Evolutionary conservation across 2,888 invertebrate genomes (phyloP), one percentile per base, ranked within the genome.

Genomic region (Xylophagus ater): DNA sequence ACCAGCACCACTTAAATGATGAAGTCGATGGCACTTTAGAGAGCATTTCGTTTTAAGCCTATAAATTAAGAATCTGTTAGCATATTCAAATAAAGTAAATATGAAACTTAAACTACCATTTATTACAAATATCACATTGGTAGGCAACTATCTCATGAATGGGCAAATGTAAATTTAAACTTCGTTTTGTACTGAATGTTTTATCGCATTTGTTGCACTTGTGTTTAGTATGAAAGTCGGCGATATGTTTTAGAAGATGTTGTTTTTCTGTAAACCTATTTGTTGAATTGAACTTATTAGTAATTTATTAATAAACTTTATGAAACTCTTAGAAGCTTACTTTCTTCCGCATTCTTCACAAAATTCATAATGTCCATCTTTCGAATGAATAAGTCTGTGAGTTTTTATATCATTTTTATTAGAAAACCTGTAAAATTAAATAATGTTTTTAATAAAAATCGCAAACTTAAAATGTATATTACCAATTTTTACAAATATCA

Each of bases 271-370:
- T 24, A 3, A 45, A 44, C 4, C 46, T 44, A 5, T 43, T 24
- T 1, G 48, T 40, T 19, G 34, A 18, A 25, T 13, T 20, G 20
- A 21, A 21, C 13, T 34, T 3, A 10, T n/a, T 8, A 23, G n/a
- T 10, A 23, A 23, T 10, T n/a, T 3, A 23, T 23, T 8, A 10
- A n/a, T 23, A 10, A 23, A 2, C 23, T 2, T n/a, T 36, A n/a
- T n/a, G n/a, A n/a, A n/a, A n/a, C n/a, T n/a, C n/a, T n/a, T n/a
- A n/a, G n/a, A 13, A 30, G 37, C 32, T 39, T 40, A 47, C 47
- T 41, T 29, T 45, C 48, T 49, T 4, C 47, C 48, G 31, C 51
- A 51, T 33, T 45, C 48, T 25, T 49, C 46, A 37, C 51, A 51
- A 30, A 47, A 33, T 10, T 40, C 43, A 10, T 47, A 37, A 34